Conservation (phyloP, 2,888 invertebrate species). For the Ophioninae sp. region DNA sequence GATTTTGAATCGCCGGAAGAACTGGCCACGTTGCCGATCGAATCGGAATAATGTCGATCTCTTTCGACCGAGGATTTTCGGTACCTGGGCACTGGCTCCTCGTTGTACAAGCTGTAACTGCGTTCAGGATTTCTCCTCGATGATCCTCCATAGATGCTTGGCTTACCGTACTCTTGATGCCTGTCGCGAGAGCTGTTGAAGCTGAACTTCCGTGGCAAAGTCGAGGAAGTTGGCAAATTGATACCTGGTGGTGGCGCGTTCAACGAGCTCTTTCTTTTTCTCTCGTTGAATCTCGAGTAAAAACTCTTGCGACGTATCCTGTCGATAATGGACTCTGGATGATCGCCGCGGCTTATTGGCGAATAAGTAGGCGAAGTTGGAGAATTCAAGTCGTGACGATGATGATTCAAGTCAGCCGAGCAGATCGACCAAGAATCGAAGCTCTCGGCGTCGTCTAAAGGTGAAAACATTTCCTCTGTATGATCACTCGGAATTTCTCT, state of each 20-base stretch:
- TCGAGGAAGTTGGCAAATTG: conserved; percentile 69
- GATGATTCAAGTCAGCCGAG: conserved; percentile 81
- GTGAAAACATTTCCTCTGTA: conserved; percentile 80
- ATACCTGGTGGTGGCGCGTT: conserved; percentile 82
- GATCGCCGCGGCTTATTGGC: conserved; percentile 67
- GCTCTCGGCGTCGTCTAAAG: conserved; percentile 83
- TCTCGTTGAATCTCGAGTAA: conserved; percentile 93
- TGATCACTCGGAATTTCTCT: conserved; percentile 37
- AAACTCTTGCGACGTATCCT: conserved; percentile 94
- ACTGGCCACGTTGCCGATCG: conserved; percentile 53
- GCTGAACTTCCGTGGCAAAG: conserved; percentile 81
- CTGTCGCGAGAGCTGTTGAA: conserved; percentile 73
- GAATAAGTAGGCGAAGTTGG: conserved; percentile 80
- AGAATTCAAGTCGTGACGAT: conserved; percentile 78
- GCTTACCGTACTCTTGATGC: conserved; percentile 61
- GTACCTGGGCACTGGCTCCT: conserved; percentile 65
- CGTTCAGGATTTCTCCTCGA: conserved; percentile 69
- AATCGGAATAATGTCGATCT: conserved; percentile 70
- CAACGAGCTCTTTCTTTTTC: conserved; percentile 88
- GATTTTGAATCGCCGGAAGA: conserved; percentile 69
- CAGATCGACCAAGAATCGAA: conserved; percentile 87
- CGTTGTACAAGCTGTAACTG: conserved; percentile 71
- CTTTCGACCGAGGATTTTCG: conserved; percentile 73
- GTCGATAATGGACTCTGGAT: conserved; percentile 89
- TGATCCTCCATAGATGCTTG: conserved; percentile 49